These are phyloP conservation scores for Taurulus bubalis DNA, from an alignment of 2,113 vertebrate species.

Conservation along the genomic window DNA sequence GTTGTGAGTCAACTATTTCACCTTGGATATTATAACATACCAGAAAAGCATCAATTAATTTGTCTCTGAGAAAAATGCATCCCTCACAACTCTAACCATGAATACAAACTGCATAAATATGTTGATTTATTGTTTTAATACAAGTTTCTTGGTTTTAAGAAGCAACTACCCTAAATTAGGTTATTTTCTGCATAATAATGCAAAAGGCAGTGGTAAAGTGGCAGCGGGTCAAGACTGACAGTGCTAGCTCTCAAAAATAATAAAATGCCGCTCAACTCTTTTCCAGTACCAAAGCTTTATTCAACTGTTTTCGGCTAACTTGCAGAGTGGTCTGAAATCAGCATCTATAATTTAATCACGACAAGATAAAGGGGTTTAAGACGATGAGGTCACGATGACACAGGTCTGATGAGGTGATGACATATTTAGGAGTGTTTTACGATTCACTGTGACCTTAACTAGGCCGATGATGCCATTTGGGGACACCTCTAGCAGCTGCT, in stretches of 20 bases:
- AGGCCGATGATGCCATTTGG: constrained; percentile 1
- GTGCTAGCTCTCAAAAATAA: background rate
- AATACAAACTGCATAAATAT: background rate
- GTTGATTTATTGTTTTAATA: background rate
- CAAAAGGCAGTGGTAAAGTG: background rate
- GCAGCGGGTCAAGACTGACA: background rate
- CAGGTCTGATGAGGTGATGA: constrained; percentile 30
- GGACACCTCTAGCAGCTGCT: background rate
- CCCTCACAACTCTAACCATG: background rate
- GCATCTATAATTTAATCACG: constrained; percentile 60
- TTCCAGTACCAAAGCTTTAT: background rate
- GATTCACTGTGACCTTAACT: constrained; percentile 19
- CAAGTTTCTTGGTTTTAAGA: background rate
- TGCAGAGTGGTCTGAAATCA: constrained; percentile 50
- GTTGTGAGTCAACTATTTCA: constrained; percentile 6
- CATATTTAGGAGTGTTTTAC: constrained; percentile 22
- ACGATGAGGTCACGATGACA: constrained; percentile 31
- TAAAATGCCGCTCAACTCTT: background rate
- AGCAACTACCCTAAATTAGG: background rate
- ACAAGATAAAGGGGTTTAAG: constrained; percentile 34
- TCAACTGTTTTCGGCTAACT: background rate
- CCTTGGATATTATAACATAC: background rate
- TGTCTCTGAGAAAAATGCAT: background rate
- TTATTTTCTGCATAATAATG: constrained; percentile 1
- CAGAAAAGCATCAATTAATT: background rate